A percentile compares a stretch with the other conserved stretches of the same genome.
These are phyloP conservation scores for Embidobia sp. DNA, from an alignment of 2,888 invertebrate species.

Conservation along the genomic window DNA sequence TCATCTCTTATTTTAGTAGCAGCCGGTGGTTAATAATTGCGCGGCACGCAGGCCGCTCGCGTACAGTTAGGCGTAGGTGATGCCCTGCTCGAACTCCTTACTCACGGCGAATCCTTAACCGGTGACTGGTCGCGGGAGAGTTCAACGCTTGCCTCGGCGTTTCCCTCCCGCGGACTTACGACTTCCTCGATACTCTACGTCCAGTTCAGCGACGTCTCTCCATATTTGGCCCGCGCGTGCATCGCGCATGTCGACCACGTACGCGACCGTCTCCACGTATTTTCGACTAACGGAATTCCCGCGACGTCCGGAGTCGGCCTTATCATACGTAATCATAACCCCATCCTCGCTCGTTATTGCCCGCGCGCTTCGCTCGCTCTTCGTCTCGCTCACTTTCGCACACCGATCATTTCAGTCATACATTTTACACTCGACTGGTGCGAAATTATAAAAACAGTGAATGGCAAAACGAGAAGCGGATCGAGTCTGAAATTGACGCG, in stretches of 20 bases:
- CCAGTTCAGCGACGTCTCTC: slow-evolving; percentile 69
- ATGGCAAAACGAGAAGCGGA: slow-evolving; percentile 25
- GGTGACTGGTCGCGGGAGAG: slow-evolving; percentile 70
- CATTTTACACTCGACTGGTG: slow-evolving; percentile 42
- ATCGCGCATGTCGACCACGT: slow-evolving; percentile 62
- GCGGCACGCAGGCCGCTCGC: slow-evolving; percentile 40
- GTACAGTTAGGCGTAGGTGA: slow-evolving; percentile 65
- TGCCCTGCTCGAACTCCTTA: slow-evolving; percentile 58
- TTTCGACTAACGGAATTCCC: slow-evolving; percentile 64
- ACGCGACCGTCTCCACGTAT: slow-evolving; percentile 40
- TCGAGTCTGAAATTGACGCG: slow-evolving; percentile 17
- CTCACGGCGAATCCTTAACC: slow-evolving; percentile 65
- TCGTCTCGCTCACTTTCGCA: slow-evolving; percentile 57
- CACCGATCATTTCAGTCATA: slow-evolving; percentile 51
- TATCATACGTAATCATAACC: slow-evolving; percentile 50
- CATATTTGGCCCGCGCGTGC: slow-evolving; percentile 70
- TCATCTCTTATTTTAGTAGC: slow-evolving; percentile 34
- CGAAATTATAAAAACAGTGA: slow-evolving; percentile 43
- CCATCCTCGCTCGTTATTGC: slow-evolving; percentile 1
- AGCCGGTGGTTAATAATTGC: slow-evolving; percentile 35
- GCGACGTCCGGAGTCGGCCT: slow-evolving; percentile 38
- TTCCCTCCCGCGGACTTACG: slow-evolving; percentile 46
- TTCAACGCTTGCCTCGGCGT: slow-evolving; percentile 76
- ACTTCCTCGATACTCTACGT: slow-evolving; percentile 59
- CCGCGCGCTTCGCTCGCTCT: not conserved